Percentiles rank a stretch among this genome's conserved stretches.
These are phyloP conservation scores for Rhinella marina DNA, from an alignment of 2,797 vertebrate genomes.

Conservation along the genomic window DNA sequence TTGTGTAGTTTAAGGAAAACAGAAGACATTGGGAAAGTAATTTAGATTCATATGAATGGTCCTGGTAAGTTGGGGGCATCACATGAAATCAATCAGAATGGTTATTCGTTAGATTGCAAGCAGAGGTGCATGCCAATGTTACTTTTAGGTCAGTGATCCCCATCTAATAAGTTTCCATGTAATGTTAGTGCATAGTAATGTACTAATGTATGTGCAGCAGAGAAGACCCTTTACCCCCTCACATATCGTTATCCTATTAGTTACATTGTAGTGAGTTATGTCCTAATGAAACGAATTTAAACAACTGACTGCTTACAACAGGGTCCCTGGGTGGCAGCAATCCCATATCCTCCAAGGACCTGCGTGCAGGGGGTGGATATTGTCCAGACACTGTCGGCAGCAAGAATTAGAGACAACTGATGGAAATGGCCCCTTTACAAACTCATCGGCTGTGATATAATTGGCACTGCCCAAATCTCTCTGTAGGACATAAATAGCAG, in stretches of 20 bases:
- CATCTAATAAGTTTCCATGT: background rate
- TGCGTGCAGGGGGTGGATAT: background rate
- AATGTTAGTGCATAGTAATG: background rate
- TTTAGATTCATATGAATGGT: background rate
- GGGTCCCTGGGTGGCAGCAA: background rate
- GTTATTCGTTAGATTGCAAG: constrained; percentile 35
- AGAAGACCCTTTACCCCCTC: background rate
- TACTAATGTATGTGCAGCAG: background rate
- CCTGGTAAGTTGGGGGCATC: background rate
- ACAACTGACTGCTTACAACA: background rate
- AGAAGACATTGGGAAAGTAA: background rate
- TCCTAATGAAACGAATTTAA: constrained; percentile 38
- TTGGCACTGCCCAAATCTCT: constrained; percentile 3
- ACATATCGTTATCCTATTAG: background rate
- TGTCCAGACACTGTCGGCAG: background rate
- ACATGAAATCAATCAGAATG: background rate
- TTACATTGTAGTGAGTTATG: background rate
- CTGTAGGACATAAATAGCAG: background rate
- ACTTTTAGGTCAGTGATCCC: background rate
- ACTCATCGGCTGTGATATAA: background rate
- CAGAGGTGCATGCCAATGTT: background rate
- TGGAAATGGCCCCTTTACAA: background rate
- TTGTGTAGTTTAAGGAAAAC: background rate
- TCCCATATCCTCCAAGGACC: background rate
- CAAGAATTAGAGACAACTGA: background rate